A percentile compares a stretch with the other conserved stretches of the same genome.
Conservation (phyloP, 2,797 vertebrate genomes). For the Mus minutoides region DNA sequence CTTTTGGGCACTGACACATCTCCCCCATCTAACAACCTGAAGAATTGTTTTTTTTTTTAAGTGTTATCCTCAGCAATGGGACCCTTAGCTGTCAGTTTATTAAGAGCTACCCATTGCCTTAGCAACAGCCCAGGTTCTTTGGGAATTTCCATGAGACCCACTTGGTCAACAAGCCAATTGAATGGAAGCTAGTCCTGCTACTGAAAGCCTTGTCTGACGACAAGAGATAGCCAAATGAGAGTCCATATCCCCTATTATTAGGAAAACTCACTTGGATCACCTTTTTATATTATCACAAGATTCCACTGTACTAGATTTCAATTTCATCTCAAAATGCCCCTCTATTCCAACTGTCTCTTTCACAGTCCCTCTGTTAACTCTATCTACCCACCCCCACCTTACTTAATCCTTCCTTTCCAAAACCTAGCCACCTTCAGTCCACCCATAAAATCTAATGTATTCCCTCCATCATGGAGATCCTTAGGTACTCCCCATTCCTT, state of each 20-base stretch:
- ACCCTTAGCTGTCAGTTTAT: neutral
- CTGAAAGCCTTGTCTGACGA: neutral
- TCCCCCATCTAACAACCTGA: neutral
- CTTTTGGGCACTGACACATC: neutral
- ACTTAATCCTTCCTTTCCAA: neutral
- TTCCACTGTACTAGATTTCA: neutral
- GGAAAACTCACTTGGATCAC: neutral
- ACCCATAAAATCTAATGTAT: neutral
- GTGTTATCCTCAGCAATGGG: neutral
- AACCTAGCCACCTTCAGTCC: neutral
- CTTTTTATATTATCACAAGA: neutral
- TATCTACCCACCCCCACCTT: neutral
- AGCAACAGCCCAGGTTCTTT: neutral
- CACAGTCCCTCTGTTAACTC: neutral
- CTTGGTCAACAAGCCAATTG: neutral
- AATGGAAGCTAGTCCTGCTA: neutral
- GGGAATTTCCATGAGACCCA: neutral
- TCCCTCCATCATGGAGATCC: neutral
- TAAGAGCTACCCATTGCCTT: neutral
- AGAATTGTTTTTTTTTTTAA: neutral
- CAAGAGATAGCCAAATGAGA: neutral
- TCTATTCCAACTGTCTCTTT: neutral
- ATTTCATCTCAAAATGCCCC: neutral
- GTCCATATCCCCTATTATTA: neutral
- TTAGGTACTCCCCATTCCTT: neutral